Conservation (phyloP, 2,888 invertebrate species). For the Thera britannica region DNA sequence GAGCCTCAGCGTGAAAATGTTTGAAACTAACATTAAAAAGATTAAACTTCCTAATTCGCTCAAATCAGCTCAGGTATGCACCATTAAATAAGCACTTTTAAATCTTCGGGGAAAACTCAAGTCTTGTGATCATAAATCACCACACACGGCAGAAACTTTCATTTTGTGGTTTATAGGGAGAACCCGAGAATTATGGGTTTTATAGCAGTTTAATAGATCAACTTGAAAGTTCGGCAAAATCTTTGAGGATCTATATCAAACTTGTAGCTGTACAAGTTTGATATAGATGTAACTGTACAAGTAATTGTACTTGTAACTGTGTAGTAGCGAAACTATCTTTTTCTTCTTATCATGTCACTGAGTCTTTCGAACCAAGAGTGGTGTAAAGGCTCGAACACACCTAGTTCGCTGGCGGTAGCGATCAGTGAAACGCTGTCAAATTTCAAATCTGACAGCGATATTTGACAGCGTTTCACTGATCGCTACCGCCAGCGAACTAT, state of each 20-base stretch:
- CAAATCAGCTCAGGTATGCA: slow-evolving; percentile 10
- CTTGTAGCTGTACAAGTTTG: too few species aligned
- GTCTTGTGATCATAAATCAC: slow-evolving; percentile 24
- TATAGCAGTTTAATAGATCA: slow-evolving; percentile 26
- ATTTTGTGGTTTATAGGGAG: not conserved
- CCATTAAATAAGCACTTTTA: slow-evolving; percentile 5
- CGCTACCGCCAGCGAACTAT: too few species aligned
- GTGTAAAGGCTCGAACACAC: too few species aligned
- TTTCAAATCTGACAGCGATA: too few species aligned
- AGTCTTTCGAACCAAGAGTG: too few species aligned
- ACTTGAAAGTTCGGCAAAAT: slow-evolving; percentile 13
- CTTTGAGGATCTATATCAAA: not conserved
- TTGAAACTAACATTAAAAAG: slow-evolving; percentile 18
- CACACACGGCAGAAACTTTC: not conserved
- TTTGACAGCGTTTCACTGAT: too few species aligned
- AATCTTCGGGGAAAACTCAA: slow-evolving; percentile 6
- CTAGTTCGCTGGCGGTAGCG: too few species aligned
- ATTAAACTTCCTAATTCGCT: not conserved
- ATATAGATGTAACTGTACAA: too few species aligned
- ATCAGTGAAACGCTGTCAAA: too few species aligned
- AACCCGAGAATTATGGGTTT: slow-evolving; percentile 24
- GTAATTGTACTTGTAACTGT: too few species aligned
- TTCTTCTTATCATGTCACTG: too few species aligned
- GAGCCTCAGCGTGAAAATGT: slow-evolving; percentile 4
- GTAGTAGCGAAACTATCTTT: too few species aligned